These are phyloP conservation scores for Edolisoma coerulescens DNA, from an alignment of 2,113 vertebrate genomes.

Conservation along the genomic window DNA sequence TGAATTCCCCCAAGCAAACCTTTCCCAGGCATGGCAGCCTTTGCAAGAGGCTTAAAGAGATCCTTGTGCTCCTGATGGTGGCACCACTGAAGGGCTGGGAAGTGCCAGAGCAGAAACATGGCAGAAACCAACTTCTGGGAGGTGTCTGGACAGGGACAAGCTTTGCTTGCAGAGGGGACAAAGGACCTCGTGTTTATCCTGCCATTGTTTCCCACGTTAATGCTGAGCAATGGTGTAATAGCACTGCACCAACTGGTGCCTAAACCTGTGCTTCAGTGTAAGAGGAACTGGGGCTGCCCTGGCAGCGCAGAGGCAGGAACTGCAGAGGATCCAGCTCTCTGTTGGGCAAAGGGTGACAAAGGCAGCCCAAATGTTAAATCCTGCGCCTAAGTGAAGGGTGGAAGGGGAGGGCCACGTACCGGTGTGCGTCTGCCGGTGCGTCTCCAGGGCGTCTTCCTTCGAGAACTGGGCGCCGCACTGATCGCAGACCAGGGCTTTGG, in stretches of 20 bases:
- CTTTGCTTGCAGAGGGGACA: background rate
- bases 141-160: background rate
- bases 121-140: background rate
- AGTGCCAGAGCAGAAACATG: background rate
- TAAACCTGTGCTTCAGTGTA: no score
- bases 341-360: background rate
- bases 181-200: background rate
- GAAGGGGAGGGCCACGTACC: conserved; percentile 69
- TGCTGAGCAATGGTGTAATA: background rate
- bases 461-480: conserved; percentile 98
- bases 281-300: background rate
- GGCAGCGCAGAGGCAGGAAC: background rate
- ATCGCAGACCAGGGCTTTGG: conserved; percentile 96
- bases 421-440: conserved; percentile 92
- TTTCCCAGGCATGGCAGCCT: background rate
- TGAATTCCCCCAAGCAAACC: conserved; percentile 4
- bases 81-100: background rate
- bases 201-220: background rate
- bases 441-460: conserved; percentile 93
- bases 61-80: conserved; percentile 25
- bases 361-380: background rate
- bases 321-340: background rate
- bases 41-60: conserved; percentile 35
- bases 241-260: background rate
- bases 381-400: fast-evolving